Base-by-base conservation (phyloP, 2,888 invertebrate species). In the Ceramica pisi region DNA sequence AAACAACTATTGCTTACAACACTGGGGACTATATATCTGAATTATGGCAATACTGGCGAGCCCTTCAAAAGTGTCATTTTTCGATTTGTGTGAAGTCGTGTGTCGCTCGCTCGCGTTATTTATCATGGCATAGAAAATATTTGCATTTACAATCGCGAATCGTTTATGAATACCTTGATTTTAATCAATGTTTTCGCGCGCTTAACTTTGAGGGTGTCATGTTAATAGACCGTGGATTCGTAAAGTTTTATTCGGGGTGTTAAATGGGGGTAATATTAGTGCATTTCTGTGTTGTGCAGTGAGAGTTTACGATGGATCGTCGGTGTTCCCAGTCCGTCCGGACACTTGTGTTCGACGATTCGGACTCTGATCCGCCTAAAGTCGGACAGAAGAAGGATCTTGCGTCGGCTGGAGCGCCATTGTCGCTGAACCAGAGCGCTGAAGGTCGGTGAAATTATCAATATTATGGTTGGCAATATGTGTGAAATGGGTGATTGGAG, bases 301-400 rank as follows among this genome's bases (percentile, higher is more conserved):
- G 93, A 92, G 91, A 91, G 91, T 90, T 68, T 90, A 92, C 88
- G 88, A 96, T 96, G 96, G 95, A 96, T 91, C 97, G 97, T 78
- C 96, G 97, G 89, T 96, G 97, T 87, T 97, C 97, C 71, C 97
- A 98, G 93, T 97, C 98, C 79, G 98, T 98, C 67, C 97, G 98
- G 92, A 97, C 98, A 84, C 96, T 98, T 87, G 96, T 97, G 86
- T 98, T 98, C 91, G 98, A 98, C 92, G 98, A 98, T 93, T 96
- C 97, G 65, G 97, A 97, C 89, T 95, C 96, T 71, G 97, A 97
- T 86, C 90, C 88, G 81, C 92, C 94, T 82, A 95, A 95, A 90
- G 85, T 88, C 84, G 93, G 89, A 61, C 93, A 90, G 92, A 95
- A 94, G 84, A 95, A 95, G 87, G 94, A 94, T 78, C 86, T 94